phyloP scores from a whole-genome alignment of 2,113 vertebrate genomes.

The Peromyscus maniculatus region DNA sequence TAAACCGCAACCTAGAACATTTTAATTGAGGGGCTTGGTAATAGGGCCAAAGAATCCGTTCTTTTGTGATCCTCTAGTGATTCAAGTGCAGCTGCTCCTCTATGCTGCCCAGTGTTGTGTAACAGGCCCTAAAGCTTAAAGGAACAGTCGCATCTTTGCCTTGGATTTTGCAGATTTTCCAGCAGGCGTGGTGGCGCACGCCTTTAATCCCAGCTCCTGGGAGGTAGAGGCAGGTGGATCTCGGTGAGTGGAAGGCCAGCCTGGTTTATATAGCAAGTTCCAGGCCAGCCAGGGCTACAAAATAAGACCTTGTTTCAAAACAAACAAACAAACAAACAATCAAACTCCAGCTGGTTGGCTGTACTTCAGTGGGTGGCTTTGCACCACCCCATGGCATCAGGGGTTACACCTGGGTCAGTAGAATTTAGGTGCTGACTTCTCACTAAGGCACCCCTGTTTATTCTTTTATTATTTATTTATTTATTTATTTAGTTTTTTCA shows the following conservation, averaged over 20 bases:
- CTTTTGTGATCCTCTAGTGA: neutral
- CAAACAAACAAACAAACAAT: neutral
- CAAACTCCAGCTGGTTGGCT: neutral
- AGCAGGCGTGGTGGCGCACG: accelerated
- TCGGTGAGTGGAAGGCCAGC: neutral
- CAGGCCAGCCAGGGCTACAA: neutral
- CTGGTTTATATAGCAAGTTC: neutral
- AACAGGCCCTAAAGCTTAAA: conserved; percentile 9
- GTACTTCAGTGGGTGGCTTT: neutral
- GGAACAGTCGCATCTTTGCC: neutral
- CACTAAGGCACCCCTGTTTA: neutral
- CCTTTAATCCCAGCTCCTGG: neutral
- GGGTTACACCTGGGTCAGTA: neutral
- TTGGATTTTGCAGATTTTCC: neutral
- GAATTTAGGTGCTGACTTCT: neutral
- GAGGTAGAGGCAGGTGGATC: neutral
- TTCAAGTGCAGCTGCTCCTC: neutral
- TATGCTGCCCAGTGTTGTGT: neutral
- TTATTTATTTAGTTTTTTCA: neutral
- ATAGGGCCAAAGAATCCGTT: neutral
- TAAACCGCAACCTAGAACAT: neutral
- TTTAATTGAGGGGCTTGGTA: neutral
- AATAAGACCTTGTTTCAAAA: neutral
- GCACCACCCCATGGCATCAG: neutral
- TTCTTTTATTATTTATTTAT: neutral